These are phyloP conservation scores for Umimayanthus kanabou DNA, from an alignment of 92 coral and sea anemone species.

Conservation along the genomic window DNA sequence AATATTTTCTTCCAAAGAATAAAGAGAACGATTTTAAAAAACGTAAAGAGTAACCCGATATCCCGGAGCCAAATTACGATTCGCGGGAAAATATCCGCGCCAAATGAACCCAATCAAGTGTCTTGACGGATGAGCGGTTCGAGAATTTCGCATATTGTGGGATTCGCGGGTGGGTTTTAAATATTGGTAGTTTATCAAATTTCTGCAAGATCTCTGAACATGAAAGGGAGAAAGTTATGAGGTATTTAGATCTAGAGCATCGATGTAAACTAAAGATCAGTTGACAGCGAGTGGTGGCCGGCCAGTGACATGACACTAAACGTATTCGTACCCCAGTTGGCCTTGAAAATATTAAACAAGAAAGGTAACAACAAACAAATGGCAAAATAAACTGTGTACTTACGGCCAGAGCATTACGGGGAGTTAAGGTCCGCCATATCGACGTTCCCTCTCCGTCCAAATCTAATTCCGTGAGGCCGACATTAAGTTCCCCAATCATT, in stretches of 20 bases:
- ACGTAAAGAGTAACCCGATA: background rate
- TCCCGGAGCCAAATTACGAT: too few relatives aligned
- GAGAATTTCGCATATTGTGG: background rate
- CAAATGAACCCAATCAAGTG: constrained; percentile 31
- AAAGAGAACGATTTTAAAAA: background rate
- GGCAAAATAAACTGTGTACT: constrained; percentile 45
- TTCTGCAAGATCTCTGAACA: background rate
- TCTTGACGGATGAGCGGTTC: constrained; percentile 3
- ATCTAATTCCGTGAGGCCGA: constrained; percentile 85
- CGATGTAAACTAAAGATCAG: background rate
- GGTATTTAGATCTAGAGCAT: background rate
- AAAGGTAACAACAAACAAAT: constrained; percentile 40
- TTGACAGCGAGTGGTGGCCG: background rate
- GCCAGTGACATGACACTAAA: constrained; percentile 2
- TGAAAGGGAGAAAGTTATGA: background rate
- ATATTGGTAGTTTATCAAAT: background rate
- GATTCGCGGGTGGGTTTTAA: background rate
- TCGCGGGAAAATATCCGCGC: constrained; percentile 32
- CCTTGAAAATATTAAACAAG: constrained; percentile 1
- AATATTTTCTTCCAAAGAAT: background rate
- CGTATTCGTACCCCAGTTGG: background rate
- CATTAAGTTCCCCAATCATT: constrained; percentile 89
- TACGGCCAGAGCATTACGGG: constrained; percentile 91
- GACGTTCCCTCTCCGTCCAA: constrained; percentile 90
- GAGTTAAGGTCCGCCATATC: constrained; percentile 92